Base-by-base conservation (phyloP, 1,140 invertebrate species). In the Gryllus bimaculatus region DNA sequence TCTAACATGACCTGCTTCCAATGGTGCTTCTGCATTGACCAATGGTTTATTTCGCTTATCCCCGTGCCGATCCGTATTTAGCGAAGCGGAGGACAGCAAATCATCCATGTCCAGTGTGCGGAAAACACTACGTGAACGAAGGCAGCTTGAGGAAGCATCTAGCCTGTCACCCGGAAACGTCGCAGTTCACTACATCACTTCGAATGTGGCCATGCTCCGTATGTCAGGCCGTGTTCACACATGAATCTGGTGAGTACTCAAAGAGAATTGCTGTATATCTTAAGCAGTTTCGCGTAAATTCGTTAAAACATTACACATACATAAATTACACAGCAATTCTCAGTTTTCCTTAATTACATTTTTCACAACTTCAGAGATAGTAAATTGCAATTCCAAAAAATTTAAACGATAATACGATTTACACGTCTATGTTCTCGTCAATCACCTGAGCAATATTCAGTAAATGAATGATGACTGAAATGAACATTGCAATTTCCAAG, bases 131-230 rank as follows among this genome's bases (percentile, higher is more conserved):
- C 87, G 95, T 96, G 82, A 97, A 97, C 87, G 95, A 97, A 87
- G 95, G 95, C 81, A 96, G 94, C 81, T 88, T 97, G 80, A 90
- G 95, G 82, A 97, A 97, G 86, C 96, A 97, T 86, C 89, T 97
- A 82, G 93, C 94, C 79, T 95, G 94, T 84, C 95, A 97, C 88
- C 95, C 95, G 20, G 95, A 96, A 89, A 95, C 94, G 75, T 91
- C 92, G 81, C 95, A 96, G 85, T 90, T 96, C 75, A 93, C 93
- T 82, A 93, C 92, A 83, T 93, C 93, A 81, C 89, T 96, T 77
- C 89, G 95, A 84, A 96, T 96, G 95, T 96, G 95, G 94, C 95
- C 95, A 18, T 97, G 95, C 87, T 95, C 93, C 80, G 95, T 97
- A 73, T 97, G 95, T 84, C 95, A 96, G 87, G 95, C 95, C 77